Conservation (phyloP, 2,113 vertebrate genomes). For the Cololabis saira region DNA sequence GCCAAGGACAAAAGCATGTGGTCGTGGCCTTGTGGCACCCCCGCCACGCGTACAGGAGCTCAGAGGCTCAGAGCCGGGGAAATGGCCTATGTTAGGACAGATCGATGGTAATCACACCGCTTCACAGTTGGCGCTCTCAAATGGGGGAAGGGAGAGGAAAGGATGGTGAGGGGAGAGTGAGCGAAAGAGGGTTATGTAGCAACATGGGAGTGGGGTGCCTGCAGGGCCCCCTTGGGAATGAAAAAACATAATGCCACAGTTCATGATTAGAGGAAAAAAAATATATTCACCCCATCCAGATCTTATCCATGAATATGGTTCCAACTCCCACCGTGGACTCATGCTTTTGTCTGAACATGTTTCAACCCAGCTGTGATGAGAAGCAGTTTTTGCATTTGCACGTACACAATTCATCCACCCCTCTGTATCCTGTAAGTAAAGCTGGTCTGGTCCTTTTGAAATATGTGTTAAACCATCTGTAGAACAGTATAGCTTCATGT, state of each 20-base stretch:
- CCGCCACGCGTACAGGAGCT: constrained; percentile 12
- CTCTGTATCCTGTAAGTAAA: not conserved
- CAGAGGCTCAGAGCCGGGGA: constrained; percentile 46
- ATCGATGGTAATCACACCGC: constrained; percentile 72
- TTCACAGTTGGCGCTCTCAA: constrained; percentile 41
- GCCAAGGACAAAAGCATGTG: constrained; percentile 30
- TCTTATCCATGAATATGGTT: too few species aligned
- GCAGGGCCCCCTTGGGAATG: constrained; percentile 38
- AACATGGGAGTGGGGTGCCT: not conserved
- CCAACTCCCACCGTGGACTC: constrained; percentile 24
- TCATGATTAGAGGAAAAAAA: constrained; percentile 50
- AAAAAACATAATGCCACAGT: constrained; percentile 46
- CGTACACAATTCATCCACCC: not conserved
- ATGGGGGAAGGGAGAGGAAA: constrained; percentile 38
- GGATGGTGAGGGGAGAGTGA: constrained; percentile 12
- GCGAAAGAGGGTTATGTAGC: not conserved
- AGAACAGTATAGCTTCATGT: constrained; percentile 20
- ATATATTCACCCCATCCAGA: constrained; percentile 23
- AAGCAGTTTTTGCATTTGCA: not conserved
- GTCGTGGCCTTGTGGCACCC: constrained; percentile 19
- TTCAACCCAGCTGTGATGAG: constrained; percentile 9
- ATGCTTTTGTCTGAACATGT: constrained; percentile 18
- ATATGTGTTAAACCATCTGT: constrained; percentile 3
- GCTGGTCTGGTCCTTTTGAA: not conserved
- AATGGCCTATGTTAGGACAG: constrained; percentile 64